Conservation (phyloP, 2,113 vertebrate species). For the Passerina amoena region DNA sequence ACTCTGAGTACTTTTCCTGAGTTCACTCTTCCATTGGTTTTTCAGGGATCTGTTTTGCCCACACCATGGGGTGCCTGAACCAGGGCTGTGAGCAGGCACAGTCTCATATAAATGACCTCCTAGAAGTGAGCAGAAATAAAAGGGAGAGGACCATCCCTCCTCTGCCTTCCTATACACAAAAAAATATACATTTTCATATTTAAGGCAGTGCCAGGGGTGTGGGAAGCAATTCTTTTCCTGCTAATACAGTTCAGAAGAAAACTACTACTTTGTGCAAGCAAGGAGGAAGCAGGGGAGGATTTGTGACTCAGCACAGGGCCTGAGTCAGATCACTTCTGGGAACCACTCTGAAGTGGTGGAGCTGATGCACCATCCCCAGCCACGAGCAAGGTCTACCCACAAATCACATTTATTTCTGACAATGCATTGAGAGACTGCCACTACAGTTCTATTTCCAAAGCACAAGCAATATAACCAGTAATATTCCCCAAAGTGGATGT, state of each 20-base stretch:
- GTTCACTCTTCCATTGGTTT: neutral
- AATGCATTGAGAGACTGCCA: neutral
- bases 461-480: neutral
- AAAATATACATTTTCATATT: neutral
- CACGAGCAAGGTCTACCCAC: neutral
- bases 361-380: neutral
- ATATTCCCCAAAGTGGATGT: neutral
- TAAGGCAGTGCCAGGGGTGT: neutral
- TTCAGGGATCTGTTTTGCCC: neutral
- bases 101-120: neutral
- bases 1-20: neutral
- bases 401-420: neutral
- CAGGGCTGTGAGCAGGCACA: neutral
- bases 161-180: neutral
- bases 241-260: constrained; percentile 2
- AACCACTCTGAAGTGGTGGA: neutral
- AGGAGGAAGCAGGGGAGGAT: constrained; percentile 14
- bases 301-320: constrained; percentile 31
- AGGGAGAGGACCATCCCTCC: neutral
- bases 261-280: neutral
- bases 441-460: neutral
- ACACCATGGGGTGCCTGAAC: fast-evolving
- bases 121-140: neutral
- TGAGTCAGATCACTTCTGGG: constrained; percentile 44
- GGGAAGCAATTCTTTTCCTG: constrained; percentile 8